Percentiles rank a stretch among this genome's conserved stretches.
phyloP scores from a whole-genome alignment of 2,113 vertebrate species.

The Clupea harengus region DNA sequence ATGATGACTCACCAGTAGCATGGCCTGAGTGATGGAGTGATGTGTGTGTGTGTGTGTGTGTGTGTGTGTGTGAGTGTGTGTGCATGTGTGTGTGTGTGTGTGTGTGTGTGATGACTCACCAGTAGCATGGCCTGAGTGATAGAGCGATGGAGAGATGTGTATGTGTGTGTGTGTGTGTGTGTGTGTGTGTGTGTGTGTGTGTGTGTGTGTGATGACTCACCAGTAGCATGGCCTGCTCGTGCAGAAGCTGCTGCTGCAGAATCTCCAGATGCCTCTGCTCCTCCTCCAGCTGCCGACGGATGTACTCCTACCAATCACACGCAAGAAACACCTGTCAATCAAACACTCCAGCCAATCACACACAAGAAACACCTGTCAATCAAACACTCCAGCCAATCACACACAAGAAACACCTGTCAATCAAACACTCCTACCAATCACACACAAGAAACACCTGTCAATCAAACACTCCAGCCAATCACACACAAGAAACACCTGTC shows the following conservation, averaged over 20 bases:
- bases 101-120: neutral
- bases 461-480: too few species aligned
- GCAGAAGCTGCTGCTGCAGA: conserved; percentile 94
- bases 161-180: too few species aligned
- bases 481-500: neutral
- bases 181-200: neutral
- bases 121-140: neutral
- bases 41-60: too few species aligned
- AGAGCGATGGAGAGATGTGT: neutral
- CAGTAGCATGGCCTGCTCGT: neutral
- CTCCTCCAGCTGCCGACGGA: conserved; percentile 97
- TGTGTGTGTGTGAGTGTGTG: neutral
- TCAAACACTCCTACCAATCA: neutral
- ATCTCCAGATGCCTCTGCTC: conserved; percentile 98
- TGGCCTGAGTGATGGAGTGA: conserved; percentile 72
- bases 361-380: neutral
- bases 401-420: neutral
- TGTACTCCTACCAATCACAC: conserved; percentile 89
- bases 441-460: neutral
- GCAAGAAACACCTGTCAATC: neutral
- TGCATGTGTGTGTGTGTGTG: neutral
- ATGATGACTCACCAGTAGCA: conserved; percentile 85
- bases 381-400: neutral
- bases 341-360: neutral
- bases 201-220: neutral